Evolutionary conservation across 1,140 invertebrate genomes (phyloP).

Genomic region (Trachymyrmex cornetzi): DNA sequence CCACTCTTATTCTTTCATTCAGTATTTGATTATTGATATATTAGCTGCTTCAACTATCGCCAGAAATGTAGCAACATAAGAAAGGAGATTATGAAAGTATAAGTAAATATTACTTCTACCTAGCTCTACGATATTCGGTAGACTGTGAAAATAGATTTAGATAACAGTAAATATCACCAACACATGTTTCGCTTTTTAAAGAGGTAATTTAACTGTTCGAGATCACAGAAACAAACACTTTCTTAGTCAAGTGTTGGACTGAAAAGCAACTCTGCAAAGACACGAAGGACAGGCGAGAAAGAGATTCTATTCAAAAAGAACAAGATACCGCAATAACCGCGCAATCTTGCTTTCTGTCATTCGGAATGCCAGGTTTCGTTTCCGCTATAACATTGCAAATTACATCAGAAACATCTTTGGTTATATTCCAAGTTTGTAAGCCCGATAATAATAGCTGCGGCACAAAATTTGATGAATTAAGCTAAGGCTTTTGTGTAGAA

Average conservation of each 20-base stretch:
- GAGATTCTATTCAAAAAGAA: background rate
- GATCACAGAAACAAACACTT: conserved; percentile 4
- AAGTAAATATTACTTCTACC: background rate
- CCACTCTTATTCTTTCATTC: background rate
- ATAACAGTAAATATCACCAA: conserved; percentile 3
- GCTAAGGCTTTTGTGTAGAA: background rate
- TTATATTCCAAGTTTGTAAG: conserved; percentile 18
- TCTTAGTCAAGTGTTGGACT: conserved; percentile 1
- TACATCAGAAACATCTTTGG: conserved; percentile 15
- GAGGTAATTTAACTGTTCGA: conserved; percentile 1
- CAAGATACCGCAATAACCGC: conserved; percentile 31
- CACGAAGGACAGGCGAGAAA: background rate
- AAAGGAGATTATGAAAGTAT: background rate
- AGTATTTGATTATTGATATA: background rate
- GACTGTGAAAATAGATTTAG: background rate
- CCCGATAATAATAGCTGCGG: background rate
- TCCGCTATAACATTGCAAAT: conserved; percentile 43
- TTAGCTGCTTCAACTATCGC: background rate
- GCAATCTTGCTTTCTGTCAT: conserved; percentile 3
- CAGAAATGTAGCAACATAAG: background rate
- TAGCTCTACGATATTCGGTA: conserved; percentile 6
- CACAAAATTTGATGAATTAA: background rate
- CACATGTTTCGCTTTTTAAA: conserved; percentile 1
- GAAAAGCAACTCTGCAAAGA: background rate
- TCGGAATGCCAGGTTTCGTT: conserved; percentile 6